Conservation (phyloP, 2,113 vertebrate species). For the Amia ocellicauda region DNA sequence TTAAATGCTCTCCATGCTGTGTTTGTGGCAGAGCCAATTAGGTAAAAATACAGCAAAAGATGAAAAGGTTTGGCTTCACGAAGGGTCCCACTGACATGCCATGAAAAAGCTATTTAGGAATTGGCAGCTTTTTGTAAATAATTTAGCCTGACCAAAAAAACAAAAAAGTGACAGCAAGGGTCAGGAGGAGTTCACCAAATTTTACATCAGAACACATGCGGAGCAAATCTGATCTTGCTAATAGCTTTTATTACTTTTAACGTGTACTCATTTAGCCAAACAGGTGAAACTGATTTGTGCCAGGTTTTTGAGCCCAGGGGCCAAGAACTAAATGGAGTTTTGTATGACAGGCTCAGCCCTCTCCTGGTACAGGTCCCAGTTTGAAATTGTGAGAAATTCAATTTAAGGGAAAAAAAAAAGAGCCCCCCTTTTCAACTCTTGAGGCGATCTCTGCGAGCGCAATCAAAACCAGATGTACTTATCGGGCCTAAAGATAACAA, state of each 20-base stretch:
- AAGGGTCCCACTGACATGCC: constrained; percentile 25
- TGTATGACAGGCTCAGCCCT: constrained; percentile 65
- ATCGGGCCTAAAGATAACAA: constrained; percentile 94
- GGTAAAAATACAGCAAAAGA: constrained; percentile 17
- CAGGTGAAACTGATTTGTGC: constrained; percentile 89
- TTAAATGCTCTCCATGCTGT: not conserved
- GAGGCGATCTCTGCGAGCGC: constrained; percentile 83
- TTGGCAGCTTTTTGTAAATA: constrained; percentile 48
- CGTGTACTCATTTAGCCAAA: constrained; percentile 74
- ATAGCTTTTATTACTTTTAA: constrained; percentile 73
- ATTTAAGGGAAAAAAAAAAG: constrained; percentile 58
- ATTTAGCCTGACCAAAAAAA: constrained; percentile 58
- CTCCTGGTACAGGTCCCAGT: constrained; percentile 74
- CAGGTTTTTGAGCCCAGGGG: constrained; percentile 69
- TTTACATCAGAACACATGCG: constrained; percentile 55
- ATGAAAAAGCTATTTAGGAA: constrained; percentile 19
- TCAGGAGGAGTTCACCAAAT: constrained; percentile 71
- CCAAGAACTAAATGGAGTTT: constrained; percentile 59
- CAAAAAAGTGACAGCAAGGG: constrained; percentile 55
- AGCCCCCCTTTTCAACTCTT: constrained; percentile 78
- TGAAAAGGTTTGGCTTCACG: constrained; percentile 15
- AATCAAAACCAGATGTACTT: constrained; percentile 98
- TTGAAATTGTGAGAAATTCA: constrained; percentile 49
- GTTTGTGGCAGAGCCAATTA: not conserved
- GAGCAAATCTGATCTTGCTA: constrained; percentile 65